phyloP scores from a whole-genome alignment of 2,113 vertebrate genomes.

The Phalacrocorax pelagicus region DNA sequence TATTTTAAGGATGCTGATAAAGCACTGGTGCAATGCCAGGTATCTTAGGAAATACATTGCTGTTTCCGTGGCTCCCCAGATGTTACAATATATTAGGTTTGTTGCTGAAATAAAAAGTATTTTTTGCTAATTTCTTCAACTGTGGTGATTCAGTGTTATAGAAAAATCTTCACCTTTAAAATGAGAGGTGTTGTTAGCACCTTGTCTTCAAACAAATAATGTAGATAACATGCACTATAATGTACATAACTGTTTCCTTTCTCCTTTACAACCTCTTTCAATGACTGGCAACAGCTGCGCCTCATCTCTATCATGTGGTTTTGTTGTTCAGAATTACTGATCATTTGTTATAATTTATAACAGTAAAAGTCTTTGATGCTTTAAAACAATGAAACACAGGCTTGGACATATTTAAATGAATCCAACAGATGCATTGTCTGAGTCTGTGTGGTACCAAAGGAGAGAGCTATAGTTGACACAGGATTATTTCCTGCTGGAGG shows the following conservation, averaged over 20 bases:
- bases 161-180: not conserved
- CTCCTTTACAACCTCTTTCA: not conserved
- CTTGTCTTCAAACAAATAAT: conserved; percentile 18
- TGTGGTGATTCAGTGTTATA: not conserved
- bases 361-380: conserved; percentile 33
- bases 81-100: not conserved
- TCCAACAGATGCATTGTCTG: conserved; percentile 7
- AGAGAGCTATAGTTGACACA: conserved; percentile 1
- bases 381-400: conserved; percentile 28
- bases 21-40: not conserved
- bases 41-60: not conserved
- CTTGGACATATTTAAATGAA: conserved; percentile 33
- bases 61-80: not conserved
- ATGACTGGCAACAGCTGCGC: not conserved
- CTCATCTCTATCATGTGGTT: not conserved
- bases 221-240: not conserved
- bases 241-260: not conserved
- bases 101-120: not conserved
- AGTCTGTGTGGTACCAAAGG: not conserved
- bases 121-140: not conserved
- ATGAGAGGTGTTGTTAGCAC: not conserved
- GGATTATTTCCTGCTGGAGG: conserved; percentile 64
- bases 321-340: conserved; percentile 11
- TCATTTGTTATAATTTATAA: conserved; percentile 48
- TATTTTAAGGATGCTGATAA: conserved; percentile 22